Conservation (phyloP, 2,113 vertebrate species). For the Pelecanus crispus region DNA sequence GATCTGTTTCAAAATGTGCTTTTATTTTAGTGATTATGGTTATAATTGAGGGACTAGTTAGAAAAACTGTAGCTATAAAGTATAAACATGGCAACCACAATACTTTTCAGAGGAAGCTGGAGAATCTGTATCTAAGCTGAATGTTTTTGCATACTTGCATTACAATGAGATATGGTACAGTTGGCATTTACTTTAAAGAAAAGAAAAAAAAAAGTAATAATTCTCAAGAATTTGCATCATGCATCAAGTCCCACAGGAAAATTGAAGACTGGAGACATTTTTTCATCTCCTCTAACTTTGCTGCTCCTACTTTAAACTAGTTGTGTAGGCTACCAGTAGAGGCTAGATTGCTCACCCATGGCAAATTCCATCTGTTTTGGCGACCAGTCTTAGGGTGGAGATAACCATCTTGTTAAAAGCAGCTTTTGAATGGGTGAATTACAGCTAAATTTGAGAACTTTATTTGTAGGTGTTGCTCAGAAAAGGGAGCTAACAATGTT, state of each 20-base stretch:
- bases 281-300: neutral
- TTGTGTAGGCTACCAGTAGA: neutral
- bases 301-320: neutral
- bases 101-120: neutral
- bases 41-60: conserved; percentile 11
- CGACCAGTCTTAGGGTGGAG: neutral
- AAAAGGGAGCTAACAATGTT: neutral
- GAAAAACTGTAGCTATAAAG: neutral
- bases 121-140: neutral
- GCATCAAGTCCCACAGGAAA: neutral
- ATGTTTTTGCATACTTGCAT: neutral
- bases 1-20: conserved; percentile 14
- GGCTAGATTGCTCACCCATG: neutral
- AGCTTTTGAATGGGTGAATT: neutral
- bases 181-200: neutral
- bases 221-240: neutral
- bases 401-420: neutral
- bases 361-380: neutral
- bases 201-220: neutral
- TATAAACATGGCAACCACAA: neutral
- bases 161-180: neutral
- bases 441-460: neutral
- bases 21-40: neutral
- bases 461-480: neutral
- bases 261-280: neutral